phyloP scores from a whole-genome alignment of 2,113 vertebrate species.

The Ammospiza nelsoni region DNA sequence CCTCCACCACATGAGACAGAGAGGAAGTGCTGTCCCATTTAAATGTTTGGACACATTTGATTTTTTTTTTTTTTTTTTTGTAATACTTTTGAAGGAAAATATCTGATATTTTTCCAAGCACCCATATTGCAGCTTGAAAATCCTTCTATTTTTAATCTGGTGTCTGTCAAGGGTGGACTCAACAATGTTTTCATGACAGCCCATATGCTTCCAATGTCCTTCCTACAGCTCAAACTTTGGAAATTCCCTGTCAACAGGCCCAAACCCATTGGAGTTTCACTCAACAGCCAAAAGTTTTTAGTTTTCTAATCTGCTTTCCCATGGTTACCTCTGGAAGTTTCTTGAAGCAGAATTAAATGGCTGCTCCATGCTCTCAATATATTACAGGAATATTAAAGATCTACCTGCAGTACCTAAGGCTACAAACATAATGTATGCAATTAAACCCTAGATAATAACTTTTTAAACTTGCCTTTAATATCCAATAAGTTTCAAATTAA shows the following conservation, averaged over 20 bases:
- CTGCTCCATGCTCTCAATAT: not conserved
- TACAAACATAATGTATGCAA: constrained; percentile 37
- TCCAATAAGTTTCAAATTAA: constrained; percentile 18
- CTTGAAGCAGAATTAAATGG: not conserved
- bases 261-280: not conserved
- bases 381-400: constrained; percentile 40
- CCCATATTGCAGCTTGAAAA: not conserved
- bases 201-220: not conserved
- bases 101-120: not conserved
- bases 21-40: not conserved
- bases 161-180: not conserved
- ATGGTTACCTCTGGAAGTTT: not conserved
- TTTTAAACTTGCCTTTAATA: constrained; percentile 37
- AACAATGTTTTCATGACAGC: not conserved
- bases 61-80: not conserved
- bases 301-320: not conserved
- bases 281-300: not conserved
- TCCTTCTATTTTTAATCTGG: not conserved
- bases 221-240: not conserved
- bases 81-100: not conserved
- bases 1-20: rapidly evolving
- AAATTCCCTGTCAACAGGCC: not conserved
- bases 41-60: not conserved
- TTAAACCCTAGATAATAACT: constrained; percentile 55
- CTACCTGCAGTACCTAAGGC: constrained; percentile 34